These are phyloP conservation scores for Neuroscelio doddi DNA, from an alignment of 2,888 invertebrate genomes.

Conservation along the genomic window DNA sequence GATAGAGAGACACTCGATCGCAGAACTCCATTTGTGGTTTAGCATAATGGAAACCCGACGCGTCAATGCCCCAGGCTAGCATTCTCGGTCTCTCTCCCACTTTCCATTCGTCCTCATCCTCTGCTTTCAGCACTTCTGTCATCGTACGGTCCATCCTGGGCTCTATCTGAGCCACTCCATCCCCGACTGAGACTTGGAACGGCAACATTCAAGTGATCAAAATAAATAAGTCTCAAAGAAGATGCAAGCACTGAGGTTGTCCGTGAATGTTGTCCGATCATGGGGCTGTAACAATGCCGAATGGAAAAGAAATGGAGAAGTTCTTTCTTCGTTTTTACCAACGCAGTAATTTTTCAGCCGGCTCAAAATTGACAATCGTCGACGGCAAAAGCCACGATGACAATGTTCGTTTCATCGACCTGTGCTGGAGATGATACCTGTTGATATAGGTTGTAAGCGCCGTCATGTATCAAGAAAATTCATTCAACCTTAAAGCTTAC, in stretches of 20 bases:
- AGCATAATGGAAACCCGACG: slow-evolving; percentile 72
- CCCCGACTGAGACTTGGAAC: neutral
- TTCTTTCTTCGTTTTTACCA: neutral
- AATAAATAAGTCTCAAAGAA: too few species aligned
- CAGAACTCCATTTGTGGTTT: slow-evolving; percentile 72
- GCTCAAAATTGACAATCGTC: slow-evolving; percentile 44
- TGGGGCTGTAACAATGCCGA: neutral
- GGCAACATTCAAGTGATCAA: neutral
- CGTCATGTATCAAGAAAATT: slow-evolving; percentile 36
- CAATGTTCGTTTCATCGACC: slow-evolving; percentile 45
- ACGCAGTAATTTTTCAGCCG: slow-evolving; percentile 42
- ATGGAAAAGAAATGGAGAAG: neutral
- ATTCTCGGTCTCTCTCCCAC: slow-evolving; percentile 25
- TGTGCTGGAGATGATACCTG: slow-evolving; percentile 45
- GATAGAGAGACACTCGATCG: slow-evolving; percentile 70
- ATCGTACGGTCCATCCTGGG: slow-evolving; percentile 16
- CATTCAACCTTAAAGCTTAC: slow-evolving; percentile 34
- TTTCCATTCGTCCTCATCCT: slow-evolving; percentile 19
- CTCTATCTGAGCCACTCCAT: slow-evolving; percentile 23
- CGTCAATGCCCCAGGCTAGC: slow-evolving; percentile 58
- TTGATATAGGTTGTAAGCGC: slow-evolving; percentile 42
- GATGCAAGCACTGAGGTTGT: neutral
- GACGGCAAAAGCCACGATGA: slow-evolving; percentile 38
- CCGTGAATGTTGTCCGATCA: neutral
- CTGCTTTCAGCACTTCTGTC: slow-evolving; percentile 20